Percentiles rank a stretch among this genome's conserved stretches.
phyloP scores from a whole-genome alignment of 2,888 invertebrate species.

The Isotomurus palustris region DNA sequence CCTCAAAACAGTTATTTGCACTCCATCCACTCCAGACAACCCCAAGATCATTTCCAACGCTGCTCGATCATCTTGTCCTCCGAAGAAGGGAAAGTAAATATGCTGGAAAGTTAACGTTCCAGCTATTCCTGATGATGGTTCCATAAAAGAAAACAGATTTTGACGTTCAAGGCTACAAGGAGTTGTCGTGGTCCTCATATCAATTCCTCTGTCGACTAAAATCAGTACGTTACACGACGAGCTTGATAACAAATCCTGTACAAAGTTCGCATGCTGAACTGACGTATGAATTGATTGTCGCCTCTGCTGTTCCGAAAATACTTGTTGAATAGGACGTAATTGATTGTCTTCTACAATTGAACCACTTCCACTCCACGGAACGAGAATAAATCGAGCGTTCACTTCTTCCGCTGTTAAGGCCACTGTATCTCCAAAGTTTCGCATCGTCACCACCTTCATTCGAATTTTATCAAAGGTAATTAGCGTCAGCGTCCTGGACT shows the following conservation, averaged over 20 bases:
- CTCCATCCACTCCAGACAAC: background rate
- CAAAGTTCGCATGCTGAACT: conserved; percentile 19
- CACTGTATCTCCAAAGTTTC: conserved; percentile 21
- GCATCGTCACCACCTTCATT: conserved; percentile 28
- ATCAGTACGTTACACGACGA: conserved; percentile 11
- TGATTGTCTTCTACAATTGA: conserved; percentile 17
- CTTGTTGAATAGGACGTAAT: conserved; percentile 7
- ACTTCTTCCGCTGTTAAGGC: conserved; percentile 11
- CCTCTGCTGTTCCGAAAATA: conserved; percentile 10
- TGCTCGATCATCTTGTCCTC: conserved; percentile 31
- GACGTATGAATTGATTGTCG: conserved; percentile 23
- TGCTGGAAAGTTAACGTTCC: conserved; percentile 11
- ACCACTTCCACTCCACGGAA: conserved; percentile 34
- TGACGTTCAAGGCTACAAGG: background rate
- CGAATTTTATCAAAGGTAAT: too few relatives aligned
- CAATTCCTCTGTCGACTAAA: conserved; percentile 27
- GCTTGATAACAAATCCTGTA: conserved; percentile 18
- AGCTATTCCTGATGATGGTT: background rate
- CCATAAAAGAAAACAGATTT: too few relatives aligned
- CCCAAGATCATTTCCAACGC: conserved; percentile 23
- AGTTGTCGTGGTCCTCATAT: background rate
- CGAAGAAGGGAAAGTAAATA: conserved; percentile 32
- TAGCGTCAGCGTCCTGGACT: too few relatives aligned
- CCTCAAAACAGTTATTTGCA: conserved; percentile 18
- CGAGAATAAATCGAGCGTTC: conserved; percentile 22